Evolutionary conservation across 2,888 invertebrate species (phyloP).

Genomic region (Synergus japonicus): DNA sequence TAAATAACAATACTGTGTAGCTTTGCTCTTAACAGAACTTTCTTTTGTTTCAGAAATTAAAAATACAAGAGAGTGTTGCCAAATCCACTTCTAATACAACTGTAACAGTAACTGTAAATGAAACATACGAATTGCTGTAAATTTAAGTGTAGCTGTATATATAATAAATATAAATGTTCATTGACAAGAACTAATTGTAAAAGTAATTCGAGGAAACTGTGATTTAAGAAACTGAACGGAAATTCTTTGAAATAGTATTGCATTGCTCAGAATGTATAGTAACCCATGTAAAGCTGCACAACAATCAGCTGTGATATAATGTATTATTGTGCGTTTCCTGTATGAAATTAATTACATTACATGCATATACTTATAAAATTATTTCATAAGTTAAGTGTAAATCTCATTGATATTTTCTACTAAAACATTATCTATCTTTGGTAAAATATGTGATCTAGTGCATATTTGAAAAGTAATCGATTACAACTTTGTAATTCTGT

Average conservation of each 20-base stretch:
- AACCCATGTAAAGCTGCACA: background rate
- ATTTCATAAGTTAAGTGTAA: background rate
- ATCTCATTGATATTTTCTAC: background rate
- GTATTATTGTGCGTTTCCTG: background rate
- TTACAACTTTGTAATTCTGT: background rate
- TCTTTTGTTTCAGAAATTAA: background rate
- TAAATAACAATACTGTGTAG: too few relatives aligned
- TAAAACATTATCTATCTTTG: background rate
- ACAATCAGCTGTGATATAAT: background rate
- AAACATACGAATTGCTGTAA: background rate
- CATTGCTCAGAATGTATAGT: background rate
- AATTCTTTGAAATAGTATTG: background rate
- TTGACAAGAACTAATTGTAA: too few relatives aligned
- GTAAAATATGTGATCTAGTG: background rate
- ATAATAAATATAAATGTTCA: background rate
- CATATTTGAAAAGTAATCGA: background rate
- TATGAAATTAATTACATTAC: background rate
- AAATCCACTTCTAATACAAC: background rate
- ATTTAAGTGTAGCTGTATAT: background rate
- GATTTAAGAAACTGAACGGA: too few relatives aligned
- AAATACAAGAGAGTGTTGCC: background rate
- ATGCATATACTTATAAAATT: background rate
- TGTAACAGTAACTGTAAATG: background rate
- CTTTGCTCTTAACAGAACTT: background rate
- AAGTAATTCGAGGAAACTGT: too few relatives aligned